Conservation (phyloP, 2,797 vertebrate species). For the Pogonophryne albipinna region DNA sequence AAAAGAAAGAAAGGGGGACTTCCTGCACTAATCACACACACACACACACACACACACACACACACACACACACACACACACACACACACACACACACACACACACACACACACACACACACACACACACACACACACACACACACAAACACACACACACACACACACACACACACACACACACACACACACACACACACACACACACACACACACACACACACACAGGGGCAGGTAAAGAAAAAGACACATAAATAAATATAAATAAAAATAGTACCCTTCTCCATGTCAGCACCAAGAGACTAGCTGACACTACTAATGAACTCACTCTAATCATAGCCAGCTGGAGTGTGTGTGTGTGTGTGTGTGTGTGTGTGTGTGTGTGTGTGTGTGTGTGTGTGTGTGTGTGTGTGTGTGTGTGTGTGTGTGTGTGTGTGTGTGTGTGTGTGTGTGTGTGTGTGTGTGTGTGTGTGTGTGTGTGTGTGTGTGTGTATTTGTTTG, state of each 20-base stretch:
- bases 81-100: conserved; percentile 21
- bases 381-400: conserved; percentile 35
- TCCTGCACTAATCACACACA: conserved; percentile 61
- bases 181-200: conserved; percentile 42
- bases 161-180: conserved; percentile 33
- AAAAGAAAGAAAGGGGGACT: conserved; percentile 53
- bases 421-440: conserved; percentile 66
- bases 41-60: conserved; percentile 26
- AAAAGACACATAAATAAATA: conserved; percentile 57
- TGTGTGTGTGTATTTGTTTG: conserved; percentile 43
- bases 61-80: conserved; percentile 43
- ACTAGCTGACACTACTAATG: conserved; percentile 83
- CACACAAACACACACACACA: conserved; percentile 31
- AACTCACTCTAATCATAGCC: conserved; percentile 88
- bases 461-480: conserved; percentile 31
- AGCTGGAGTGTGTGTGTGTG: conserved; percentile 83
- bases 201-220: conserved; percentile 34
- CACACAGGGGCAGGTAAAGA: conserved; percentile 43
- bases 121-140: conserved; percentile 33
- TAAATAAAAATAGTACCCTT: conserved; percentile 71
- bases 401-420: conserved; percentile 25
- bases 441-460: conserved; percentile 47
- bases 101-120: conserved; percentile 34
- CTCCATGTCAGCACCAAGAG: conserved; percentile 75
- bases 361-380: conserved; percentile 31